These are phyloP conservation scores for Theocolax elegans DNA, from an alignment of 1,140 invertebrate species.

Conservation along the genomic window DNA sequence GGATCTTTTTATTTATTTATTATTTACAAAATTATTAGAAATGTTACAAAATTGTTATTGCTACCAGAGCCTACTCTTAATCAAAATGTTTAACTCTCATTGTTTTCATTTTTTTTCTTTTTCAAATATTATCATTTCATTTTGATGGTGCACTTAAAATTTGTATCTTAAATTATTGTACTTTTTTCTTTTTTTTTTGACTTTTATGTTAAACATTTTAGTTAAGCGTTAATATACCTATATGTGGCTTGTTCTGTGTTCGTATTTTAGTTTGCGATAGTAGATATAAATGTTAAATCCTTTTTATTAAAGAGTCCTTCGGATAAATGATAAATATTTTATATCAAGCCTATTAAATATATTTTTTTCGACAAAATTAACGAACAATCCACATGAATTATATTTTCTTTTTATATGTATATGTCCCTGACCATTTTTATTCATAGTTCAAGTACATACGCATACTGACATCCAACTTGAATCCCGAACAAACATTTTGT, in stretches of 20 bases:
- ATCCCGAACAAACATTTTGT: slow-evolving; percentile 47
- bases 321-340: slow-evolving; percentile 45
- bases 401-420: slow-evolving; percentile 49
- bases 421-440: slow-evolving; percentile 63
- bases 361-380: slow-evolving; percentile 30
- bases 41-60: slow-evolving; percentile 68
- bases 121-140: slow-evolving; percentile 17
- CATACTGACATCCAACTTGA: slow-evolving; percentile 57
- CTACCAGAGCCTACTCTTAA: slow-evolving; percentile 58
- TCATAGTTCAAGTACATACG: slow-evolving; percentile 57
- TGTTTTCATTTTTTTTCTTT: slow-evolving; percentile 30
- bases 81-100: slow-evolving; percentile 53
- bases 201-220: slow-evolving; percentile 52
- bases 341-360: slow-evolving; percentile 16
- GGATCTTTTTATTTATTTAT: slow-evolving; percentile 59
- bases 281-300: slow-evolving; percentile 31
- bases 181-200: slow-evolving; percentile 11
- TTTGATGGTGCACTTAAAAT: slow-evolving; percentile 6
- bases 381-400: slow-evolving; percentile 38
- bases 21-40: slow-evolving; percentile 59
- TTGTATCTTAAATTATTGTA: neutral
- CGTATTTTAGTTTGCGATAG: slow-evolving; percentile 45
- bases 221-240: slow-evolving; percentile 51
- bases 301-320: slow-evolving; percentile 58
- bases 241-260: slow-evolving; percentile 61